Evolutionary conservation across 1,140 invertebrate genomes (phyloP).

Genomic region (Drosophila pandora): DNA sequence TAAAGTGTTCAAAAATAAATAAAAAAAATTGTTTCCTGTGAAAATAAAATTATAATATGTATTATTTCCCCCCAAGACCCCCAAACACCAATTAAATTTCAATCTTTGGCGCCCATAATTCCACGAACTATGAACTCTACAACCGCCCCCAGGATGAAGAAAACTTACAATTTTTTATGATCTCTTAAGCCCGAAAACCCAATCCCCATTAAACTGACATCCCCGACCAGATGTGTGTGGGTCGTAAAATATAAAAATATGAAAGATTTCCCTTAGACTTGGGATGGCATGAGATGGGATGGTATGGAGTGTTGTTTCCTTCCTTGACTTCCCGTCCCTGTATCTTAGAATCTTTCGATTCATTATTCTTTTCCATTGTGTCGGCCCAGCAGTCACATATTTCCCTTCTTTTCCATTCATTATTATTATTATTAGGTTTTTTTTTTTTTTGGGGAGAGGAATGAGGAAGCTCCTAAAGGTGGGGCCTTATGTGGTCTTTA

Average conservation of each 20-base stretch:
- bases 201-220: conserved; percentile 23
- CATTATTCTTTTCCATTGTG: conserved; percentile 50
- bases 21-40: not conserved
- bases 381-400: conserved; percentile 10
- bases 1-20: too few species aligned
- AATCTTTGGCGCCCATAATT: conserved; percentile 13
- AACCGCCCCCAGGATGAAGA: too few species aligned
- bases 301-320: not conserved
- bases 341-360: conserved; percentile 28
- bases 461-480: not conserved
- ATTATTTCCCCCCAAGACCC: not conserved
- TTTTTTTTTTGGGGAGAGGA: not conserved
- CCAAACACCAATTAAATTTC: conserved; percentile 17
- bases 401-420: conserved; percentile 1
- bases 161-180: conserved; percentile 14
- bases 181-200: conserved; percentile 27
- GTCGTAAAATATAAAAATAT: conserved; percentile 30
- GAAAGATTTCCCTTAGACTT: conserved; percentile 25
- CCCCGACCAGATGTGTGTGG: conserved; percentile 24
- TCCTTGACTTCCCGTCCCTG: not conserved
- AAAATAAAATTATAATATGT: conserved; percentile 1
- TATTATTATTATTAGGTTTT: conserved; percentile 5
- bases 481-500: conserved; percentile 35
- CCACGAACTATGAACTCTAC: conserved; percentile 25
- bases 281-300: not conserved